A percentile compares a stretch with the other conserved stretches of the same genome.
phyloP scores from a whole-genome alignment of 2,113 vertebrate species.

The Pao palembangensis region DNA sequence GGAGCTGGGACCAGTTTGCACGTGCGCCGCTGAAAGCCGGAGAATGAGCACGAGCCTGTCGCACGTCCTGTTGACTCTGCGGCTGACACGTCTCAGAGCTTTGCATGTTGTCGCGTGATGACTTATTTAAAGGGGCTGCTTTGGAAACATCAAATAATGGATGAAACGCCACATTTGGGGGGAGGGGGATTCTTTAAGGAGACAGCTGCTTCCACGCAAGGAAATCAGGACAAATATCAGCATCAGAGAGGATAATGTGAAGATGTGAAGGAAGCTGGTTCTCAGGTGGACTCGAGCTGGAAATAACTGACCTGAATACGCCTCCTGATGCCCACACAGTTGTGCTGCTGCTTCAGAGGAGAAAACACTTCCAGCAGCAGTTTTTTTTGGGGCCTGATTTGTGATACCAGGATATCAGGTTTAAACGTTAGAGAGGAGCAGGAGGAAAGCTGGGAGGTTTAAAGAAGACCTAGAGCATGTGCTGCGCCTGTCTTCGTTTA shows the following conservation, averaged over 20 bases:
- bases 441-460: conserved; percentile 26
- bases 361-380: conserved; percentile 45
- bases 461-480: background rate
- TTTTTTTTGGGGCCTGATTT: conserved; percentile 25
- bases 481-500: too few species aligned
- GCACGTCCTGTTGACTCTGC: background rate
- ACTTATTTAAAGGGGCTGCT: background rate
- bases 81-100: conserved; percentile 3
- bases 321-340: conserved; percentile 29
- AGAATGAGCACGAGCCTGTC: background rate
- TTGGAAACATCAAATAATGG: background rate
- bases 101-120: conserved; percentile 12
- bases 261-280: conserved; percentile 21
- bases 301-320: conserved; percentile 54
- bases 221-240: background rate
- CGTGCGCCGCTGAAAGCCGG: conserved; percentile 1
- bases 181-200: background rate
- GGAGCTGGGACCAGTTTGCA: conserved; percentile 10
- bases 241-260: background rate
- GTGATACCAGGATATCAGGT: conserved; percentile 39
- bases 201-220: background rate
- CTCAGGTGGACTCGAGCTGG: conserved; percentile 36
- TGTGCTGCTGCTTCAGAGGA: conserved; percentile 27
- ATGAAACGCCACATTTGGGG: background rate
- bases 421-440: conserved; percentile 19